Percentiles rank a stretch among this genome's conserved stretches.
These are phyloP conservation scores for Cebidichthys violaceus DNA, from an alignment of 2,113 vertebrate genomes.

Conservation along the genomic window DNA sequence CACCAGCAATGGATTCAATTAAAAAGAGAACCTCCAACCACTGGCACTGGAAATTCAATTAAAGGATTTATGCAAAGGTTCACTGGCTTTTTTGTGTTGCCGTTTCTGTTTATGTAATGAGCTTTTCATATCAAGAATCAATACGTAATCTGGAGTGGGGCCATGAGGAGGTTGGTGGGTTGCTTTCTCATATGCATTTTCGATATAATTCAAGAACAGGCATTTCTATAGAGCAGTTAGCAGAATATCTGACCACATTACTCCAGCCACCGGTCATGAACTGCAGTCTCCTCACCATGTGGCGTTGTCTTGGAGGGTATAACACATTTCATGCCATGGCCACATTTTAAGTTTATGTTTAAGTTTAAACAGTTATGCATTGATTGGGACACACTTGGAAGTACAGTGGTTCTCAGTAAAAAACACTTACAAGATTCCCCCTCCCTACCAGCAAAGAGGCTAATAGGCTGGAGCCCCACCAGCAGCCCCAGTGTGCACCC, in stretches of 20 bases:
- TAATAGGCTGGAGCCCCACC: conserved; percentile 78
- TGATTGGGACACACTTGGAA: conserved; percentile 76
- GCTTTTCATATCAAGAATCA: conserved; percentile 99
- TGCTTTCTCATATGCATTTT: conserved; percentile 73
- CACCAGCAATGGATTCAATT: conserved; percentile 99
- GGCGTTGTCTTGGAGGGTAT: not conserved
- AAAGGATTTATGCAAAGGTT: conserved; percentile 99
- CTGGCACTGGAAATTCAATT: conserved; percentile 99
- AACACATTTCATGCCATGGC: conserved; percentile 17
- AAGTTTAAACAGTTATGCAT: conserved; percentile 69
- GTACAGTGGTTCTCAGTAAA: conserved; percentile 80
- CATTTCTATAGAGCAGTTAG: conserved; percentile 54
- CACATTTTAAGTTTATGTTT: conserved; percentile 43
- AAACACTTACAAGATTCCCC: conserved; percentile 80
- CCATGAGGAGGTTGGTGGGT: conserved; percentile 61
- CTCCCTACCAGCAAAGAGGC: conserved; percentile 73
- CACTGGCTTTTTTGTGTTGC: conserved; percentile 98
- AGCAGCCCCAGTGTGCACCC: conserved; percentile 64
- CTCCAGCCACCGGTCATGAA: conserved; percentile 41
- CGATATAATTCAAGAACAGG: conserved; percentile 70
- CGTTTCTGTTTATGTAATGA: conserved; percentile 99
- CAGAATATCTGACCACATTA: conserved; percentile 41
- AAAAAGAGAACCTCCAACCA: conserved; percentile 98
- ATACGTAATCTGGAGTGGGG: conserved; percentile 99
- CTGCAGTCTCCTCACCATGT: conserved; percentile 13